Percentiles rank a stretch among this genome's conserved stretches.
Conservation (phyloP, 2,888 invertebrate genomes). For the Shargacucullia verbasci region DNA sequence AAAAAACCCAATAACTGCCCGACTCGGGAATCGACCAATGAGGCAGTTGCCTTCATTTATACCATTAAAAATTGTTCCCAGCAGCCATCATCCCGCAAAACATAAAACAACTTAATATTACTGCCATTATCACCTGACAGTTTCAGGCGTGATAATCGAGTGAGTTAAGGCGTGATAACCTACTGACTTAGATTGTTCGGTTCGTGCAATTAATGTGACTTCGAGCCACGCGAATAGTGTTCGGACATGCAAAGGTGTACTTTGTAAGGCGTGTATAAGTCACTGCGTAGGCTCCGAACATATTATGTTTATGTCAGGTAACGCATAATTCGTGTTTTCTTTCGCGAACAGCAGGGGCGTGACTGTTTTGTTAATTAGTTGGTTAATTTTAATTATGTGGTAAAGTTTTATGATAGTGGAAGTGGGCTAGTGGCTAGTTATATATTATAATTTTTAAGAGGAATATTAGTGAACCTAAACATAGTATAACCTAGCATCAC, state of each 20-base stretch:
- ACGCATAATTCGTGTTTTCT: conserved; percentile 3
- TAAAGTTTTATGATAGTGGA: background rate
- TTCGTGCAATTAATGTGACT: conserved; percentile 21
- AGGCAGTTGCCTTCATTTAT: no score
- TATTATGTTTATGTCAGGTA: conserved; percentile 12
- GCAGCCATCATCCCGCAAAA: background rate
- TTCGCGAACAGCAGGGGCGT: conserved; percentile 12
- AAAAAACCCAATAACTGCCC: no score
- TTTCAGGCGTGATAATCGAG: no score
- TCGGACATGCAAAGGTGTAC: conserved; percentile 31
- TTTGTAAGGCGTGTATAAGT: conserved; percentile 1
- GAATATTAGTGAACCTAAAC: no score
- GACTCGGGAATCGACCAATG: no score
- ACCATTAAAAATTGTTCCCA: background rate
- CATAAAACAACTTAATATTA: background rate
- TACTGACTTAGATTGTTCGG: conserved; percentile 20
- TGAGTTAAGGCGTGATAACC: conserved; percentile 26
- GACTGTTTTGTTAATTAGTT: conserved; percentile 6
- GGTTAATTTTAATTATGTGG: background rate
- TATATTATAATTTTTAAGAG: no score
- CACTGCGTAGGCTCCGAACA: conserved; percentile 1
- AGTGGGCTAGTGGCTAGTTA: no score
- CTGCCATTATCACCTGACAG: background rate
- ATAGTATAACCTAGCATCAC: no score
- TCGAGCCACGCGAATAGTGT: conserved; percentile 30